Evolutionary conservation across 64 coral and sea anemone genomes (phyloP), one percentile per base, ranked within the genome.

Genomic region (Hydrozoanthus tunicans): DNA sequence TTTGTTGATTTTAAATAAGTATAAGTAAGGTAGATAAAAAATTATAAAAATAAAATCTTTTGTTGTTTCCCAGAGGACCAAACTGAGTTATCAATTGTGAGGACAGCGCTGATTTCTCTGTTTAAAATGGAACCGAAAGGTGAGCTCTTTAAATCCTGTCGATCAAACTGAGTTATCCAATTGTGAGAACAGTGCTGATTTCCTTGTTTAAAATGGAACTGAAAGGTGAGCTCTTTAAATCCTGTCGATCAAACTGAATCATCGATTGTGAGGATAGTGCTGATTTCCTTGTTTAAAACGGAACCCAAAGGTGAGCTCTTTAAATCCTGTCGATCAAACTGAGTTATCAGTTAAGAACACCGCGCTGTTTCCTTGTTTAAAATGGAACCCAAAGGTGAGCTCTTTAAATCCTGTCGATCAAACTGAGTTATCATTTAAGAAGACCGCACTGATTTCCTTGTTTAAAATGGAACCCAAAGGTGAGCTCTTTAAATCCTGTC

Each of bases 381-480:
- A 77, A 93, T 93, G 89, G 94, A 99, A 15, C 82, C 96, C 24
- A 99, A 95, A 95, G 96, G 96, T 99, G 58, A 71, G 77, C 13
- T 66, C 11, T 10, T 8, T 81, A 24, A 61, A 88, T 73, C 6
- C 17, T 6, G 5, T 15, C 6, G 91, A 99, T 70, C 68, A 81
- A 17, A 56, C 90, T 54, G 96, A 99, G 58, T 69, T 96, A 63
- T 81, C 73, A 3, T 95, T 93, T 81, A 94, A 95, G 5, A 86
- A 58, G 64, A 99, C 79, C 55, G 94, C 96, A 25, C 78, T 99
- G 14, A 89, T 91, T 70, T 83, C 78, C 6, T 51, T 99, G 24
- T 95, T 96, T 61, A 93, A 95, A 77, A 93, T 93, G 89, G 94
- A 99, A 15, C 82, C 96, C 24, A 99, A 95, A 95, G 96, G 96